A percentile compares a stretch with the other conserved stretches of the same genome.
phyloP scores from a whole-genome alignment of 2,888 invertebrate species.

The Coelogynopora nodosa region DNA sequence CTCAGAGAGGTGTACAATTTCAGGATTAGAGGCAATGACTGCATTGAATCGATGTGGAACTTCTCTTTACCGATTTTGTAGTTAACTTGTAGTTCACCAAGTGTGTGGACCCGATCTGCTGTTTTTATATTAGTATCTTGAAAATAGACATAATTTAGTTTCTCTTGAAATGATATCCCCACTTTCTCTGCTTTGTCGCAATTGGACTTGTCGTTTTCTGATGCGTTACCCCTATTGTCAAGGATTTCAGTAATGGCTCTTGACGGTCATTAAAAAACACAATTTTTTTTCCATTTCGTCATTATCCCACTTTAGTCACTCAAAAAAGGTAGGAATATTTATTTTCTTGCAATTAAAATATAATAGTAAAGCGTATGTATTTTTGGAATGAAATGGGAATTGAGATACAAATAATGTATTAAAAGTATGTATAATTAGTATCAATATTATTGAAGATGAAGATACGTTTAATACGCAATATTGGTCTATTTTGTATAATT shows the following conservation, averaged over 20 bases:
- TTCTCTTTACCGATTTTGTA: not conserved
- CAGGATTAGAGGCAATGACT: not conserved
- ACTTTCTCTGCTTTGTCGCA: slow-evolving; percentile 8
- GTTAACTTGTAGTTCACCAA: not conserved
- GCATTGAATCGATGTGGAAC: not conserved
- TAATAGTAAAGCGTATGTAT: too few relatives aligned
- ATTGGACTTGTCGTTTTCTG: not conserved
- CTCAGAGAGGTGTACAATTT: not conserved
- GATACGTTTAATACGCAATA: too few relatives aligned
- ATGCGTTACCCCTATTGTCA: not conserved
- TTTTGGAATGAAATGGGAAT: too few relatives aligned
- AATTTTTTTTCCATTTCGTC: not conserved
- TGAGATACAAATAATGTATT: too few relatives aligned
- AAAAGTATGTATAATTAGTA: too few relatives aligned
- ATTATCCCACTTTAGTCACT: too few relatives aligned
- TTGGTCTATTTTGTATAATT: too few relatives aligned
- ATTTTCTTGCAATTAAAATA: too few relatives aligned
- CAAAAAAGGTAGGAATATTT: too few relatives aligned
- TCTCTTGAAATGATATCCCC: slow-evolving; percentile 1
- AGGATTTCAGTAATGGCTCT: not conserved
- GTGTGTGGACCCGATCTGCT: not conserved
- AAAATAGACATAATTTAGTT: not conserved
- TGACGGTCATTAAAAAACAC: not conserved
- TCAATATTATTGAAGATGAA: too few relatives aligned
- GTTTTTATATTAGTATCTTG: slow-evolving; percentile 2